A percentile compares a stretch with the other conserved stretches of the same genome.
Conservation (phyloP, 2,113 vertebrate species). For the Burhinus oedicnemus region DNA sequence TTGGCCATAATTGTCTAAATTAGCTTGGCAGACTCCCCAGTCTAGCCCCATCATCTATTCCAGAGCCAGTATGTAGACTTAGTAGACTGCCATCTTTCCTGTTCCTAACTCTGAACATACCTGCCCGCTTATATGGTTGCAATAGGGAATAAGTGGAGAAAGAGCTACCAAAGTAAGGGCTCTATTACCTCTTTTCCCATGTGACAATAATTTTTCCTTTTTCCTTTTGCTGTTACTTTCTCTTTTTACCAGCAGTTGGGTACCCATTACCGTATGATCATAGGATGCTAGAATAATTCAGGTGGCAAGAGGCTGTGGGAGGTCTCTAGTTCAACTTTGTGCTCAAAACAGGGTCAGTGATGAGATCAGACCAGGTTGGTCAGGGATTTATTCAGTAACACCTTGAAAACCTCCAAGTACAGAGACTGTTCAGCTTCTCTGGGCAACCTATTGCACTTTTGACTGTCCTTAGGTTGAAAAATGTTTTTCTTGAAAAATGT, state of each 20-base stretch:
- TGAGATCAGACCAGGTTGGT: not conserved
- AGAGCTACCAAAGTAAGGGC: not conserved
- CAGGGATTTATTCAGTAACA: not conserved
- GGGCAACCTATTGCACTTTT: not conserved
- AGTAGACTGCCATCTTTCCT: not conserved
- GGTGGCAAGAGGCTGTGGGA: not conserved
- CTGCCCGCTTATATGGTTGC: not conserved
- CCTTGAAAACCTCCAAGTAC: not conserved
- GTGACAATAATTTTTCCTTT: not conserved
- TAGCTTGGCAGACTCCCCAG: not conserved
- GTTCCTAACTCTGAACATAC: not conserved
- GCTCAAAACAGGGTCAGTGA: not conserved
- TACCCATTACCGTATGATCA: not conserved
- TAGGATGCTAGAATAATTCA: not conserved
- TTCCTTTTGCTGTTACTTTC: not conserved
- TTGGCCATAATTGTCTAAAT: not conserved
- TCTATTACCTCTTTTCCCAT: not conserved
- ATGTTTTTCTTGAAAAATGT: not conserved
- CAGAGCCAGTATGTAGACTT: not conserved
- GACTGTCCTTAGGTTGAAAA: not conserved
- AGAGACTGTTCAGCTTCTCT: not conserved
- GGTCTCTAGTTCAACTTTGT: not conserved
- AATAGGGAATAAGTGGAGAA: not conserved
- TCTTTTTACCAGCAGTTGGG: not conserved
- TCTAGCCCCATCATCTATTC: not conserved